Base-by-base conservation (phyloP, 2,113 vertebrate species). In the Eulacestoma nigropectus region DNA sequence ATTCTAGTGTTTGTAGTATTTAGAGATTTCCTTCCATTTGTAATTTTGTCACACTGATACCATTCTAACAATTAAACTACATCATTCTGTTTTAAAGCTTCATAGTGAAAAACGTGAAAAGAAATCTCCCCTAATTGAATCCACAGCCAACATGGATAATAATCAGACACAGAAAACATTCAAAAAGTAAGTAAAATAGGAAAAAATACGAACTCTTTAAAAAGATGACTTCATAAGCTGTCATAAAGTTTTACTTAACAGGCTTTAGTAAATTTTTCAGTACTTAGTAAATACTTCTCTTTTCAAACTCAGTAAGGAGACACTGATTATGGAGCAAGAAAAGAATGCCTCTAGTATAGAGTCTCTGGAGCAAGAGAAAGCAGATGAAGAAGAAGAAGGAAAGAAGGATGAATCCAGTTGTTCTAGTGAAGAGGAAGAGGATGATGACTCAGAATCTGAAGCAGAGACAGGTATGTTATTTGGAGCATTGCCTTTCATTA, bases 321-420 rank as follows among this genome's bases (percentile, higher is more conserved):
- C 98, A 0, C 83, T 99, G 96, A 98, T 99, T 84, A 98, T 99
- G 95, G 99, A 99, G 85, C 98, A 98, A 35, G 99, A 99, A 75
- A 99, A 99, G 97, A 98, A 97, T 65, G 98, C 98, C 69, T 98
- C 98, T 56, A 98, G 98, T 94, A 99, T 99, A 76, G 99, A 99
- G 87, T 98, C 99, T 96, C 97, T 99, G 85, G 99, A 99, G 79
- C 98, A 98, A 22, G 99, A 99, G 97, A 99, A 99, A 93, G 99
- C 98, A 85, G 99, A 99, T 93, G 99, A 99, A 50, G 98, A 98
- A 83, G 98, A 98, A 82, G 99, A 99, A 93, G 99, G 98, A 39
- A 99, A 99, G 97, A 99, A 99, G 96, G 99, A 99, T 92, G 99
- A 99, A 89, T 99, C 99, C 5, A 99, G 99, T 97, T 99, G 99